These are phyloP conservation scores for Bolinopsis microptera DNA, from an alignment of 37 sponge, comb jelly and placozoan species.

Conservation along the genomic window DNA sequence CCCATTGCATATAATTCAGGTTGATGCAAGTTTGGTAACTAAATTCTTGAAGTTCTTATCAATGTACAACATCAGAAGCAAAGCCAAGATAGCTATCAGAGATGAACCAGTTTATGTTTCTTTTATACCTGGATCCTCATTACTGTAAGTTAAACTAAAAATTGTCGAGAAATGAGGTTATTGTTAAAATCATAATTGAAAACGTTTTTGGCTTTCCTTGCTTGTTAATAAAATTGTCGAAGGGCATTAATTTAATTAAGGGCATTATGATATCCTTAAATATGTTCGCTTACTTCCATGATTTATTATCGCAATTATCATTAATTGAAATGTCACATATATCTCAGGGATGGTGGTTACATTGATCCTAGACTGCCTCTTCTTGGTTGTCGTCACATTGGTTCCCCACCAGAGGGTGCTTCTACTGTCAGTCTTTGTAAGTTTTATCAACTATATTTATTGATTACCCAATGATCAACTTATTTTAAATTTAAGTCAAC, in stretches of 20 bases:
- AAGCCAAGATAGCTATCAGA: background rate
- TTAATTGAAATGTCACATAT: too few species aligned
- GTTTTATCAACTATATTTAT: background rate
- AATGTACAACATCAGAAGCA: constrained; percentile 59
- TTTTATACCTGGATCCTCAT: background rate
- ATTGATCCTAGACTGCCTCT: constrained; percentile 19
- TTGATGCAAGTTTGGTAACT: background rate
- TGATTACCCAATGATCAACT: too few species aligned
- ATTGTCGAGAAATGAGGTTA: too few species aligned
- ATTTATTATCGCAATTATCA: too few species aligned
- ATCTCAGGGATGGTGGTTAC: background rate
- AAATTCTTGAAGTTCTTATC: background rate
- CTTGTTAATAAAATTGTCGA: too few species aligned
- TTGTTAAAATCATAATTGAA: too few species aligned
- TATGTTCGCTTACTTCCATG: too few species aligned
- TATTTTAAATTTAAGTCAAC: too few species aligned
- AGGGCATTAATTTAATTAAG: too few species aligned
- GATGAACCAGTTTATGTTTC: constrained; percentile 14
- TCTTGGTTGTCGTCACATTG: constrained; percentile 1
- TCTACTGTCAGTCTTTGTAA: background rate
- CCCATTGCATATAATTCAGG: too few species aligned
- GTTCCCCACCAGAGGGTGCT: background rate
- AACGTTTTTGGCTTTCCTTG: too few species aligned
- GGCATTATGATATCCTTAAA: too few species aligned
- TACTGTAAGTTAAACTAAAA: background rate